Evolutionary conservation across 2,888 invertebrate species (phyloP), one percentile per base, ranked within the genome.

Genomic region (Branchipolynoe longqiensis): DNA sequence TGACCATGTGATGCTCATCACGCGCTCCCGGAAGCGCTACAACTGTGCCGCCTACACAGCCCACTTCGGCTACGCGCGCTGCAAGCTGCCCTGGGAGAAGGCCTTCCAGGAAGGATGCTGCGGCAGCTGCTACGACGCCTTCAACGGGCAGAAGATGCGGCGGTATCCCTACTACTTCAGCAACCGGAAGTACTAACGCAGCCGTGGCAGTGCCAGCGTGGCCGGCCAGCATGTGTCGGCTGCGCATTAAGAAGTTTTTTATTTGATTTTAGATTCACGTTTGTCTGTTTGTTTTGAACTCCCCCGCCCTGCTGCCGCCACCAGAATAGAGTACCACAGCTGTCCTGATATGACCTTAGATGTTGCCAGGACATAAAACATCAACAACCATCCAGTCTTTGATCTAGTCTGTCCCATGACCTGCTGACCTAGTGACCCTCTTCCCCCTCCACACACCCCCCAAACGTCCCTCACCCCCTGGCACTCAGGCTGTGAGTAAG

Each of bases 401-500:
- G n/a, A n/a, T n/a, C n/a, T n/a, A n/a, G n/a, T n/a, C n/a, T n/a
- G n/a, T n/a, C n/a, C n/a, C n/a, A n/a, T n/a, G n/a, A n/a, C n/a
- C n/a, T n/a, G n/a, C n/a, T n/a, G n/a, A n/a, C n/a, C n/a, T n/a
- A n/a, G n/a, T n/a, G n/a, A n/a, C n/a, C n/a, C n/a, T n/a, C n/a
- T n/a, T n/a, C n/a, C n/a, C n/a, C n/a, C n/a, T n/a, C n/a, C n/a
- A n/a, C n/a, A n/a, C n/a, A n/a, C n/a, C n/a, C n/a, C n/a, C n/a
- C n/a, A n/a, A n/a, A n/a, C n/a, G n/a, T n/a, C n/a, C n/a, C n/a
- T n/a, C n/a, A n/a, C 56, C 56, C 12, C 12, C 25, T 25, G 1
- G 28, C 28, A 31, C 14, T 2, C 83, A 90, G 90, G 87, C 8
- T 90, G 90, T 87, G 87, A 88, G 22, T 90, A 88, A 69, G 90